Conservation (phyloP, 53 echinoderm and acorn worm genomes). For the Henricia sp. region DNA sequence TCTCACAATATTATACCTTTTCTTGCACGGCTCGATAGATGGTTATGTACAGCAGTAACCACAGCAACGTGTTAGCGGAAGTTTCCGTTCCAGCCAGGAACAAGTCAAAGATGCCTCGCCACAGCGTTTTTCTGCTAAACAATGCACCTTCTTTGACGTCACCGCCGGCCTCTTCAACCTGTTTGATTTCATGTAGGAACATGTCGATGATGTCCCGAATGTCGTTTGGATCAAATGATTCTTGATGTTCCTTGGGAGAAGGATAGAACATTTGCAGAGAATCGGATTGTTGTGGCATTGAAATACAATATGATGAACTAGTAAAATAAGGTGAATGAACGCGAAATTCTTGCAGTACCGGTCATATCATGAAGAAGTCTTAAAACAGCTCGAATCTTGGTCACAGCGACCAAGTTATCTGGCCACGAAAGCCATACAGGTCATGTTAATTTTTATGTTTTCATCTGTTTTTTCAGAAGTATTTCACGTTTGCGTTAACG, state of each 20-base stretch:
- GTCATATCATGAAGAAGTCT: no score
- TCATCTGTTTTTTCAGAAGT: no score
- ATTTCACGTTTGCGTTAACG: no score
- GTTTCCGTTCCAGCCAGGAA: slow-evolving; percentile 59
- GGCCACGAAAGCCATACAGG: no score
- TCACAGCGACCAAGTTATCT: no score
- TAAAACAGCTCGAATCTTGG: no score
- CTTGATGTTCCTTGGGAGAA: slow-evolving; percentile 4
- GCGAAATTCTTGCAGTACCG: no score
- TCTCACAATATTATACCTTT: no score
- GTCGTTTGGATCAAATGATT: slow-evolving; percentile 32
- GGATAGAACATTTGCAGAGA: background rate
- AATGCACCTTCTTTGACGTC: background rate
- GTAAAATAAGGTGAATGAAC: background rate
- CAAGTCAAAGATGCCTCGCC: slow-evolving; percentile 24
- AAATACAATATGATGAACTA: no score
- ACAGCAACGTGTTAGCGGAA: slow-evolving; percentile 18
- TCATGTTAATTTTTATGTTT: no score
- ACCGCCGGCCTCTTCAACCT: background rate
- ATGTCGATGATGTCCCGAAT: slow-evolving; percentile 58
- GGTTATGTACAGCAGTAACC: slow-evolving; percentile 29
- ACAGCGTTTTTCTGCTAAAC: slow-evolving; percentile 20
- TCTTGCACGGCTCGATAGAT: slow-evolving; percentile 17
- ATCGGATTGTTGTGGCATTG: background rate
- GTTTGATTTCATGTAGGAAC: slow-evolving; percentile 7